Percentiles rank a stretch among this genome's conserved stretches.
Evolutionary conservation across 23 tunicate species (phyloP).

Genomic region (Corella eumyota): DNA sequence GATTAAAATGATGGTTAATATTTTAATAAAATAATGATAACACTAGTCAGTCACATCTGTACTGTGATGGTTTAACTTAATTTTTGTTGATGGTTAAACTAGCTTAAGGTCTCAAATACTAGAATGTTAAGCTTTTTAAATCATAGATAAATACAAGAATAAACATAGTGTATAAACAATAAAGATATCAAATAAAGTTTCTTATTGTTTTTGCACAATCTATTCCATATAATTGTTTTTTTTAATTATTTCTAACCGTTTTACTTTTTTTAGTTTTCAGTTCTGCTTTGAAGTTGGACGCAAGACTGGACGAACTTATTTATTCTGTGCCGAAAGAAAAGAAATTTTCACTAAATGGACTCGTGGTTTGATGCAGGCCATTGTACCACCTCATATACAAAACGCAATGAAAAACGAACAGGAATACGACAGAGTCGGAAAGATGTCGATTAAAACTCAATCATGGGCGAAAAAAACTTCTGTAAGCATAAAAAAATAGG

Average conservation of each 20-base stretch:
- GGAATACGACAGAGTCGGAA: constrained; percentile 72
- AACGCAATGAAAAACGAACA: constrained; percentile 51
- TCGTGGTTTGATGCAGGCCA: constrained; percentile 48
- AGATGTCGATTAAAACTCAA: constrained; percentile 53
- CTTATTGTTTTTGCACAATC: no score
- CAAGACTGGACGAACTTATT: constrained; percentile 74
- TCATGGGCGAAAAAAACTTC: constrained; percentile 49
- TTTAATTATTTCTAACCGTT: no score
- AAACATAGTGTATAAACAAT: no score
- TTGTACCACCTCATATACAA: constrained; percentile 68
- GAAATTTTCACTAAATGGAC: constrained; percentile 58
- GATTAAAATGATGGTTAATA: neutral
- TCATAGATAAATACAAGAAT: no score
- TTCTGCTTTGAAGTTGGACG: constrained; percentile 77
- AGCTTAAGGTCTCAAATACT: no score
- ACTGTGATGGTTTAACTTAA: neutral
- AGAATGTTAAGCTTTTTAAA: no score
- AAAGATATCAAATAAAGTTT: no score
- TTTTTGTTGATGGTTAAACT: neutral
- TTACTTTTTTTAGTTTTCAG: constrained; percentile 29
- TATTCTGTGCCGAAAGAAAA: constrained; percentile 63
- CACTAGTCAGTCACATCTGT: neutral
- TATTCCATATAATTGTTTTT: no score
- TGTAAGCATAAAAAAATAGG: constrained; percentile 13
- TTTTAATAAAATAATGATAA: neutral